Conservation (phyloP, 2,888 invertebrate species). For the Metopia argyrocephala region DNA sequence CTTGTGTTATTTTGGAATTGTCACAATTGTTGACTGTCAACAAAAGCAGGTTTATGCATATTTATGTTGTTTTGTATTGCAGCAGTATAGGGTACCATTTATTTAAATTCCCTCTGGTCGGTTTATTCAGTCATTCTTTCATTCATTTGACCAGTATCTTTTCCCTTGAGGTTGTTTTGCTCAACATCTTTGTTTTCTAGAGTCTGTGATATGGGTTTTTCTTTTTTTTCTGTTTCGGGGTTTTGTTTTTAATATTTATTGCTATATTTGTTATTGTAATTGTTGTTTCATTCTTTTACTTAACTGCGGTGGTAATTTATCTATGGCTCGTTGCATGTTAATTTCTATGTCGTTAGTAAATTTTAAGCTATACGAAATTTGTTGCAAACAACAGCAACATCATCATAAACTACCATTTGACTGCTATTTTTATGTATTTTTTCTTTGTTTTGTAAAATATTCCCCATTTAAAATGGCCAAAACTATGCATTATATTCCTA, state of each 20-base stretch:
- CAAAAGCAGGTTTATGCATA: constrained; percentile 54
- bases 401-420: constrained; percentile 23
- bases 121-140: neutral
- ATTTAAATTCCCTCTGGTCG: neutral
- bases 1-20: neutral
- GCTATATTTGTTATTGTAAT: neutral
- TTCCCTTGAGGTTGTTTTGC: constrained; percentile 35
- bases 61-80: constrained; percentile 20
- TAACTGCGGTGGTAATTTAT: constrained; percentile 59
- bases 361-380: constrained; percentile 60
- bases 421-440: neutral
- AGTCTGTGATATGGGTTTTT: constrained; percentile 13
- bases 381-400: constrained; percentile 52
- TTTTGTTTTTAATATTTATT: constrained; percentile 25
- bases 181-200: constrained; percentile 23
- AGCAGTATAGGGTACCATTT: neutral
- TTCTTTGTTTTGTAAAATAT: constrained; percentile 19
- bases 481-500: constrained; percentile 20
- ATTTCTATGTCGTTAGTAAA: constrained; percentile 62
- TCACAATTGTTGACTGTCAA: constrained; percentile 57
- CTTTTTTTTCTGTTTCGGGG: neutral
- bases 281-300: no score
- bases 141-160: constrained; percentile 4
- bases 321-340: constrained; percentile 60
- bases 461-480: constrained; percentile 3